Evolutionary conservation across 92 coral and sea anemone genomes (phyloP).

Genomic region (Nematostella vectensis): DNA sequence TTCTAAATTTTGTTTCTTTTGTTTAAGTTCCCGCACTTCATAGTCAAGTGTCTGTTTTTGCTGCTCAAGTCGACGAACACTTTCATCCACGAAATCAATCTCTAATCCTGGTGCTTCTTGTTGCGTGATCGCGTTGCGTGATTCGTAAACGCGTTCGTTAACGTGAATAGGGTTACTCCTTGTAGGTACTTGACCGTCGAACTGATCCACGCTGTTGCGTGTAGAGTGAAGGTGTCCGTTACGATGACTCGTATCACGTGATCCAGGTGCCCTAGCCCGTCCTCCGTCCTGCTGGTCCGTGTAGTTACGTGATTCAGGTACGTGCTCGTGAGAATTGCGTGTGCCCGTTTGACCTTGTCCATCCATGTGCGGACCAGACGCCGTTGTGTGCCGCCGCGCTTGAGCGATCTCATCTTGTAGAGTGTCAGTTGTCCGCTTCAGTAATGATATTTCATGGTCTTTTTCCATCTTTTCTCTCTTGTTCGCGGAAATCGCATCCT

Average conservation of each 20-base stretch:
- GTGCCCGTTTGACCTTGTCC: too few relatives aligned
- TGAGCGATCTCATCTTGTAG: slow-evolving; percentile 49
- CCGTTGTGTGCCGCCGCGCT: too few relatives aligned
- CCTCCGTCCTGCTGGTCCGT: too few relatives aligned
- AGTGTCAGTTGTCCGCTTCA: slow-evolving; percentile 45
- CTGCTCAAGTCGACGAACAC: slow-evolving; percentile 27
- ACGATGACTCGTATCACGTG: too few relatives aligned
- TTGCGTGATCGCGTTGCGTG: not conserved
- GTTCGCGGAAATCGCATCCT: slow-evolving; percentile 54
- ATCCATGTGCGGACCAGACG: too few relatives aligned
- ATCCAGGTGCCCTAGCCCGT: too few relatives aligned
- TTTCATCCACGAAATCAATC: slow-evolving; percentile 15
- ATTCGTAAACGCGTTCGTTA: not conserved
- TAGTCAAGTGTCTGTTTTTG: slow-evolving; percentile 36
- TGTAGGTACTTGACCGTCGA: too few relatives aligned
- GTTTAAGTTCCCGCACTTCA: slow-evolving; percentile 29
- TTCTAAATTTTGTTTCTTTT: slow-evolving; percentile 17
- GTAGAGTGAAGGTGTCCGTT: too few relatives aligned
- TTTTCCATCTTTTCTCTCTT: slow-evolving; percentile 68
- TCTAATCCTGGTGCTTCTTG: slow-evolving; percentile 17
- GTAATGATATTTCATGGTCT: slow-evolving; percentile 56
- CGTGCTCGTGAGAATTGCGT: too few relatives aligned
- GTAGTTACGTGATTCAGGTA: too few relatives aligned
- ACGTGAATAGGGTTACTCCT: too few relatives aligned
- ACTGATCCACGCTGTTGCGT: too few relatives aligned